Evolutionary conservation across 1,140 invertebrate species (phyloP).

Genomic region (Helicoverpa armigera): DNA sequence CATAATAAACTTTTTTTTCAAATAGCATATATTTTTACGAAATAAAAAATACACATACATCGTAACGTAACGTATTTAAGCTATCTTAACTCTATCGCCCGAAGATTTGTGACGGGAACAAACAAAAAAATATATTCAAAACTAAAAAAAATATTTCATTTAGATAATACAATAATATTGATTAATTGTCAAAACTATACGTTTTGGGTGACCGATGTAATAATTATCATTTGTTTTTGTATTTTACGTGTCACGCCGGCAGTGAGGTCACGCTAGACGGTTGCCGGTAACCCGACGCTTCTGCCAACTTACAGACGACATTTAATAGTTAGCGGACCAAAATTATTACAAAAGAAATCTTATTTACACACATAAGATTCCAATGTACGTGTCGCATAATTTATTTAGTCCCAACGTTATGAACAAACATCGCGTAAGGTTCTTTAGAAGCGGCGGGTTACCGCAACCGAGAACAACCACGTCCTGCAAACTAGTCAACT

Average conservation of each 20-base stretch:
- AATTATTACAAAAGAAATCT: slow-evolving; percentile 24
- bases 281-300: neutral
- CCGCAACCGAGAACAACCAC: neutral
- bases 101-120: slow-evolving; percentile 45
- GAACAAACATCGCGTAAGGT: neutral
- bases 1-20: slow-evolving; percentile 50
- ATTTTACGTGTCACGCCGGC: neutral
- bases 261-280: neutral
- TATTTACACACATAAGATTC: slow-evolving; percentile 7
- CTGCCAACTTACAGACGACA: too few species aligned
- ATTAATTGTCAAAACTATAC: slow-evolving; percentile 13
- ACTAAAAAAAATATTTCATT: slow-evolving; percentile 39
- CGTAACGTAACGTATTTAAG: slow-evolving; percentile 52
- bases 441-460: neutral
- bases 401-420: neutral
- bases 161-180: slow-evolving; percentile 31
- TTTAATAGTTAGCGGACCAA: neutral
- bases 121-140: slow-evolving; percentile 48
- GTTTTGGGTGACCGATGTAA: neutral
- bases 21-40: slow-evolving; percentile 55
- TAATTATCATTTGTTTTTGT: slow-evolving; percentile 17
- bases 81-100: slow-evolving; percentile 46
- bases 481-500: slow-evolving; percentile 62
- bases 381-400: slow-evolving; percentile 6
- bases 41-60: slow-evolving; percentile 53